Evolutionary conservation across 2,113 vertebrate species (phyloP).

Genomic region (Dolichotis patagonum): DNA sequence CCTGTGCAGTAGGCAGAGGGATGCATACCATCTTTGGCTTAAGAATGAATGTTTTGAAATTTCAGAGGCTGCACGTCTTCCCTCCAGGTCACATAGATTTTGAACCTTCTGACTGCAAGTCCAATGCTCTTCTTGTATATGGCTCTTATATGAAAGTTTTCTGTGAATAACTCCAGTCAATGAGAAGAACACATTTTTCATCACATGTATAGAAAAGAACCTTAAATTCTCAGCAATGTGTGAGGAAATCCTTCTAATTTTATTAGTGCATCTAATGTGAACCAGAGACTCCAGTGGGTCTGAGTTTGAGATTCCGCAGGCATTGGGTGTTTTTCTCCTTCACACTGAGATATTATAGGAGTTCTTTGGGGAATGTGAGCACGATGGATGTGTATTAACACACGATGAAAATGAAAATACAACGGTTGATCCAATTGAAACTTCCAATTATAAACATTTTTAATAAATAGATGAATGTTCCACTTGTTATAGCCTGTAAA

Average conservation of each 20-base stretch:
- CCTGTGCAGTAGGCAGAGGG: background rate
- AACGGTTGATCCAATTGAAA: background rate
- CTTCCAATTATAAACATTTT: background rate
- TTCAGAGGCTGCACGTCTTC: background rate
- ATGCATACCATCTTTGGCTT: background rate
- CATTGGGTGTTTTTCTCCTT: background rate
- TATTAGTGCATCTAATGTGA: background rate
- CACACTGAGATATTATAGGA: background rate
- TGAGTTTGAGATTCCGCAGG: background rate
- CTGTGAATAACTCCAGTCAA: background rate
- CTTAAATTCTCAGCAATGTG: background rate
- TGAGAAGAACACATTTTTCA: background rate
- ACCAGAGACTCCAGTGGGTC: background rate
- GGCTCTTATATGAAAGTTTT: background rate
- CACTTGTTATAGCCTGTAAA: constrained; percentile 18
- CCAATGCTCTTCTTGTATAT: background rate
- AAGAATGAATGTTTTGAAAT: background rate
- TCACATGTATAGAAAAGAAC: background rate
- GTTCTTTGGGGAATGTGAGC: background rate
- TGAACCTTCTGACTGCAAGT: background rate
- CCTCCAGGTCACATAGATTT: background rate
- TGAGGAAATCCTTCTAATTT: background rate
- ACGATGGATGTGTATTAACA: background rate
- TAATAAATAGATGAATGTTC: background rate
- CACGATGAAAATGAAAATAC: background rate